These are phyloP conservation scores for Rosalia funebris DNA, from an alignment of 2,888 invertebrate genomes.

Conservation along the genomic window DNA sequence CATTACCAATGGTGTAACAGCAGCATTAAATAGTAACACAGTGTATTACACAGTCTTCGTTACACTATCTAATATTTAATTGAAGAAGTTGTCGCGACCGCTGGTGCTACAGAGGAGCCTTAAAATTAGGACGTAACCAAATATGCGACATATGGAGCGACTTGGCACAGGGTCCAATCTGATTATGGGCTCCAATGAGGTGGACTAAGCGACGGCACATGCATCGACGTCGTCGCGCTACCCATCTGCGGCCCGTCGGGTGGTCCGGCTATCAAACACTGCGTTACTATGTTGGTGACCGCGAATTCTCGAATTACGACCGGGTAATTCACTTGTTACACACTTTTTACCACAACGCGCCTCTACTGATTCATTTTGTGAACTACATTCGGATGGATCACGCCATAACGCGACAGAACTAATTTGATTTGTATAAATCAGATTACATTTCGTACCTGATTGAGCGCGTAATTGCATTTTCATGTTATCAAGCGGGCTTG, in stretches of 20 bases:
- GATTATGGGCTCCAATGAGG: slow-evolving; percentile 33
- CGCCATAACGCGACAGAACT: not conserved
- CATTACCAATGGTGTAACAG: no score
- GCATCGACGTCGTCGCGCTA: slow-evolving; percentile 24
- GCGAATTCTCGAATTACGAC: slow-evolving; percentile 15
- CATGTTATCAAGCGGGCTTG: no score
- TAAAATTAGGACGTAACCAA: slow-evolving; percentile 38
- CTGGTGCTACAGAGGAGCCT: slow-evolving; percentile 27
- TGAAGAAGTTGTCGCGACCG: no score
- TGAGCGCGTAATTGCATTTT: not conserved
- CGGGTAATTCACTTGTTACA: slow-evolving; percentile 23
- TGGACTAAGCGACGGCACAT: slow-evolving; percentile 26
- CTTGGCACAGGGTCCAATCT: slow-evolving; percentile 42
- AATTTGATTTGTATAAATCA: not conserved
- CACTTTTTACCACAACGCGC: slow-evolving; percentile 2
- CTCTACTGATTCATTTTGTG: not conserved
- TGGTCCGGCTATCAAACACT: slow-evolving; percentile 21
- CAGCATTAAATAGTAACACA: no score
- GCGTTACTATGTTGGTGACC: slow-evolving; percentile 10
- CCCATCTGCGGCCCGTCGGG: slow-evolving; percentile 27
- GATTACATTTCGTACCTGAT: not conserved
- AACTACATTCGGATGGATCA: not conserved
- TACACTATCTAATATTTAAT: no score
- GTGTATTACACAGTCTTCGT: no score
- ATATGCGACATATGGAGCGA: slow-evolving; percentile 40